A percentile compares a stretch with the other conserved stretches of the same genome.
These are phyloP conservation scores for Coregonus sp. DNA, from an alignment of 2,797 vertebrate genomes.

Conservation along the genomic window DNA sequence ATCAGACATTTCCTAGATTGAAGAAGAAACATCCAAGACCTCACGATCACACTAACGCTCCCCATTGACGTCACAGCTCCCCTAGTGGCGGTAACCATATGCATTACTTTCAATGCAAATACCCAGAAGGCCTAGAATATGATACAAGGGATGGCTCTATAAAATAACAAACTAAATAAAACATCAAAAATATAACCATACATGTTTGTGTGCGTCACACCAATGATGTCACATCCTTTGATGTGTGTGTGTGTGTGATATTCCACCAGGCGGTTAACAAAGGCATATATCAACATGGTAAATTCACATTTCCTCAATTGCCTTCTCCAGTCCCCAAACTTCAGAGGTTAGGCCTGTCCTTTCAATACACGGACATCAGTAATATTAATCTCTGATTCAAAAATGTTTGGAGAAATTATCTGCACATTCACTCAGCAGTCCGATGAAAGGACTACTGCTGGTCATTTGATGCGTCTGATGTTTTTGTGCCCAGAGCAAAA, in stretches of 20 bases:
- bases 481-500: slow-evolving; percentile 34
- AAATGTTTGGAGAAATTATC: slow-evolving; percentile 22
- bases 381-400: slow-evolving; percentile 14
- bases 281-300: not conserved
- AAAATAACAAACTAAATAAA: no score
- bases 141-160: no score
- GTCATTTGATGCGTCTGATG: slow-evolving; percentile 41
- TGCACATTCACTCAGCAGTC: slow-evolving; percentile 7
- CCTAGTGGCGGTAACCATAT: no score
- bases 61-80: no score
- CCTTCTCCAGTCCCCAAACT: not conserved
- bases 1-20: no score
- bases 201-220: no score
- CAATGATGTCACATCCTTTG: not conserved
- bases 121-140: no score
- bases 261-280: not conserved
- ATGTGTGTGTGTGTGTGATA: not conserved
- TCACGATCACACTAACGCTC: no score
- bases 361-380: not conserved
- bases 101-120: no score
- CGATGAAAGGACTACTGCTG: slow-evolving; percentile 35
- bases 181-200: no score
- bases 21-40: no score
- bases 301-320: not conserved
- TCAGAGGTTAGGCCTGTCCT: not conserved